Conservation (phyloP, 2,888 invertebrate species). For the Drosophila putrida region DNA sequence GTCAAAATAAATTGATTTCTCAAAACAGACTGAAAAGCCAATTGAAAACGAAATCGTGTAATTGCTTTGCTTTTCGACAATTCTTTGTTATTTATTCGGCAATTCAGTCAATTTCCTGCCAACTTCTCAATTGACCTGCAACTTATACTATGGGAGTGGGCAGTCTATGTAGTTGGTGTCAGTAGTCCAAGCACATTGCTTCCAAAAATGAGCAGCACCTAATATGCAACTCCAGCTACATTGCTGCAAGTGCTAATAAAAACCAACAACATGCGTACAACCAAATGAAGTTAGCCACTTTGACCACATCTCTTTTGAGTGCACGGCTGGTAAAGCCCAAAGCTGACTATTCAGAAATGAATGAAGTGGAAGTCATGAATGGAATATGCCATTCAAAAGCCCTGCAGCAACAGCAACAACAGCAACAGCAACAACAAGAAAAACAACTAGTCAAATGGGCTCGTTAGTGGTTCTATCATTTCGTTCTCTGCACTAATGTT, state of each 20-base stretch:
- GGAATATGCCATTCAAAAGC: slow-evolving; percentile 28
- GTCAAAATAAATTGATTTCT: no score
- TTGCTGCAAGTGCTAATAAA: slow-evolving; percentile 31
- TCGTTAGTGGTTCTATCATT: slow-evolving; percentile 63
- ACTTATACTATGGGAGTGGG: no score
- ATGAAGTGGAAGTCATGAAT: slow-evolving; percentile 65
- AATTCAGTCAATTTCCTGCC: slow-evolving; percentile 9
- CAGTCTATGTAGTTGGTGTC: slow-evolving; percentile 1
- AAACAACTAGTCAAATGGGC: slow-evolving; percentile 46
- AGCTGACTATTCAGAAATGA: slow-evolving; percentile 28
- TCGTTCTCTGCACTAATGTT: slow-evolving; percentile 12
- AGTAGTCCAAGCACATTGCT: not conserved
- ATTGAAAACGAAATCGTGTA: not conserved
- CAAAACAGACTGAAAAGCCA: no score
- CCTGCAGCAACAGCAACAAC: not conserved
- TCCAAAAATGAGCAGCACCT: slow-evolving; percentile 2
- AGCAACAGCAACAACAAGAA: slow-evolving; percentile 1
- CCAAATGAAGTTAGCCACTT: slow-evolving; percentile 27
- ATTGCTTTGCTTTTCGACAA: not conserved
- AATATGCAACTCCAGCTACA: not conserved
- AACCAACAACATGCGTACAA: slow-evolving; percentile 25
- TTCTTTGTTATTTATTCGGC: not conserved
- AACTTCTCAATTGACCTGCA: no score
- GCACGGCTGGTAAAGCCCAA: slow-evolving; percentile 28
- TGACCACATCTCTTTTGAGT: slow-evolving; percentile 45